Percentiles rank a stretch among this genome's conserved stretches.
Conservation (phyloP, 2,888 invertebrate genomes). For the Prenolepis imparis region DNA sequence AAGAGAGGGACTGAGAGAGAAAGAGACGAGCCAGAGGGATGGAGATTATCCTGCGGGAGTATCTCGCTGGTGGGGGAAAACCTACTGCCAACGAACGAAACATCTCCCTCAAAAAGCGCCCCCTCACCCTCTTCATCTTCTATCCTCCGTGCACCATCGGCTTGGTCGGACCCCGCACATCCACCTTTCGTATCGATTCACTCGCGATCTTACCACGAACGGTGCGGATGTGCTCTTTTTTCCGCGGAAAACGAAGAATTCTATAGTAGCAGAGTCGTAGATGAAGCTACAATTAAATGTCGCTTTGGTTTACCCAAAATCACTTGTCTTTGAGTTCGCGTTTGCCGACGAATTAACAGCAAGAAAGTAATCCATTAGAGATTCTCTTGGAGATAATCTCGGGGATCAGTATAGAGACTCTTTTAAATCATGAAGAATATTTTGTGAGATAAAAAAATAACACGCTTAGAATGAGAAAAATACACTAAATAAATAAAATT, state of each 20-base stretch:
- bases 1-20: slow-evolving; percentile 49
- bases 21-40: slow-evolving; percentile 71
- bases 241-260: slow-evolving; percentile 37
- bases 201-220: slow-evolving; percentile 75
- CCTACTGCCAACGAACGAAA: slow-evolving; percentile 83
- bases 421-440: not conserved
- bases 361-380: slow-evolving; percentile 6
- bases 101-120: slow-evolving; percentile 84
- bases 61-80: slow-evolving; percentile 77
- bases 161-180: slow-evolving; percentile 70
- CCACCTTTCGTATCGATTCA: slow-evolving; percentile 79
- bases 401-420: not conserved
- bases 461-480: not conserved
- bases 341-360: not conserved
- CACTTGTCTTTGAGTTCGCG: not conserved
- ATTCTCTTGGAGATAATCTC: not conserved
- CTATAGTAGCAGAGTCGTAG: slow-evolving; percentile 59
- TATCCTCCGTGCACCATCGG: slow-evolving; percentile 54
- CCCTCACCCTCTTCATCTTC: slow-evolving; percentile 70
- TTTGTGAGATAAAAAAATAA: not conserved
- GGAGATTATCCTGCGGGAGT: slow-evolving; percentile 83
- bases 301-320: not conserved
- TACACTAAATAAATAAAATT: not conserved
- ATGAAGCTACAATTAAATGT: slow-evolving; percentile 46
- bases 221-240: slow-evolving; percentile 65